A percentile compares a stretch with the other conserved stretches of the same genome.
These are phyloP conservation scores for Heterohyrax brucei DNA, from an alignment of 2,797 vertebrate genomes.

Conservation along the genomic window DNA sequence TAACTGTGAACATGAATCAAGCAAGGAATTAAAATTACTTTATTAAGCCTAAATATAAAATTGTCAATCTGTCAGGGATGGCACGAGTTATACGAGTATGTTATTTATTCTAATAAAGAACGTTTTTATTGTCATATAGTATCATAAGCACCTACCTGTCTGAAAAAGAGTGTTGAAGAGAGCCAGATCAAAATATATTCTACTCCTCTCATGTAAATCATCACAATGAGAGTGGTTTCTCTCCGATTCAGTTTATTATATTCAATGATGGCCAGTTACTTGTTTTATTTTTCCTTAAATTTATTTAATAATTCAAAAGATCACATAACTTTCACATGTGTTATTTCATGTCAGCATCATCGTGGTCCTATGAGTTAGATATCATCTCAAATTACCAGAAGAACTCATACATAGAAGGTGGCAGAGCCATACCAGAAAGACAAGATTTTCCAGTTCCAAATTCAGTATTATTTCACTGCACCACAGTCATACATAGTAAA, in stretches of 20 bases:
- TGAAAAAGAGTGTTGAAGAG: neutral
- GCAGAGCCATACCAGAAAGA: neutral
- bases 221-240: neutral
- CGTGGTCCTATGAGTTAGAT: neutral
- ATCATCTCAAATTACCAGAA: neutral
- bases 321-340: neutral
- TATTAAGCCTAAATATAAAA: conserved; percentile 6
- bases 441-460: neutral
- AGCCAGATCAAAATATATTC: neutral
- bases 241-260: neutral
- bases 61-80: neutral
- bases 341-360: neutral
- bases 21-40: conserved; percentile 11
- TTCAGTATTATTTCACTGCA: neutral
- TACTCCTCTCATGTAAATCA: neutral
- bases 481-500: neutral
- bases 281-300: neutral
- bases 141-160: conserved; percentile 11
- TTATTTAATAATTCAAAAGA: neutral
- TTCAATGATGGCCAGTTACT: neutral
- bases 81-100: neutral
- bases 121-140: neutral
- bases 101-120: neutral
- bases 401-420: neutral
- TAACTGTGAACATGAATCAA: neutral